These are phyloP conservation scores for Columba livia DNA, from an alignment of 2,113 vertebrate species.

Conservation along the genomic window DNA sequence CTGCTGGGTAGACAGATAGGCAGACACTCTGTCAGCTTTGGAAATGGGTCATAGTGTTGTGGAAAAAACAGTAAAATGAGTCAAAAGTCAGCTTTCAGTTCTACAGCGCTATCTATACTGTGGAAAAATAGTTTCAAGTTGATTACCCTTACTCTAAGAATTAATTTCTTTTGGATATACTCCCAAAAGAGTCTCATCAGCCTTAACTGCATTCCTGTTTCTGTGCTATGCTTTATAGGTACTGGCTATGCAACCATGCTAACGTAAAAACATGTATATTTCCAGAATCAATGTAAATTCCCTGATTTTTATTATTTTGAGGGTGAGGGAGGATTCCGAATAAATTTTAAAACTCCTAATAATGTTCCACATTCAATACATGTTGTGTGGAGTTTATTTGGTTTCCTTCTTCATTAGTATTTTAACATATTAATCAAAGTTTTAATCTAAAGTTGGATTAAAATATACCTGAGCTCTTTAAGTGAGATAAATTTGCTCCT, in stretches of 20 bases:
- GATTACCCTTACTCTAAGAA: background rate
- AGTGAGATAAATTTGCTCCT: background rate
- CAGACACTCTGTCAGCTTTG: background rate
- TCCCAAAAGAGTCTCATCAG: background rate
- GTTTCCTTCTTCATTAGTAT: background rate
- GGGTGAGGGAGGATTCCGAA: background rate
- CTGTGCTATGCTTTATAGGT: background rate
- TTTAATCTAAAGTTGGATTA: background rate
- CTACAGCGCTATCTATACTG: background rate
- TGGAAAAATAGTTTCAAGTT: background rate
- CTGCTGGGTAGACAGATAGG: background rate
- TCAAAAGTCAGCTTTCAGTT: background rate
- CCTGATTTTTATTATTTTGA: background rate
- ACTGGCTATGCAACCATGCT: background rate
- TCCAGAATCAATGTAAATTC: background rate
- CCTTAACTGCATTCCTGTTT: background rate
- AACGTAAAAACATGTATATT: background rate
- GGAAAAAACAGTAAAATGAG: slow-evolving; percentile 25
- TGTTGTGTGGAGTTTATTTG: background rate
- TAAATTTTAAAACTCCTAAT: background rate
- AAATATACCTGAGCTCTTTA: background rate
- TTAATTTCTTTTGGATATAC: background rate
- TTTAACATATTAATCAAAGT: background rate
- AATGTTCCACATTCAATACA: background rate
- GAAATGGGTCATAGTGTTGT: background rate